Percentiles rank a stretch among this genome's conserved stretches.
phyloP scores from a whole-genome alignment of 2,113 vertebrate species.

The Plecturocebus donacophilus region DNA sequence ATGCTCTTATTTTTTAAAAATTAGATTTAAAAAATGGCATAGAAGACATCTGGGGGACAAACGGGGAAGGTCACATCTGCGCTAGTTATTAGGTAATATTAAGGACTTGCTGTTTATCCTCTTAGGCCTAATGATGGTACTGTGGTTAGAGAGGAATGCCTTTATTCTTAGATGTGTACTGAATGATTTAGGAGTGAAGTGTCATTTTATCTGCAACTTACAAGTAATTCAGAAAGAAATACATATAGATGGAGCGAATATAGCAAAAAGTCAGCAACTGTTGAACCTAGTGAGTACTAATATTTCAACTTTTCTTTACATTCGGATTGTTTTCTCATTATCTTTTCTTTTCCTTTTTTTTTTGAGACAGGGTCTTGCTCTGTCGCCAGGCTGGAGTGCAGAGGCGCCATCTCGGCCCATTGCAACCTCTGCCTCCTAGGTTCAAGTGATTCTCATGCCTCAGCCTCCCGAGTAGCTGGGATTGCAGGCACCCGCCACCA shows the following conservation, averaged over 20 bases:
- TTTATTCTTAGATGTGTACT: neutral
- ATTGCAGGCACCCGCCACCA: no score
- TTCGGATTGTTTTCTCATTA: neutral
- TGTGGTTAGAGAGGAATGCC: neutral
- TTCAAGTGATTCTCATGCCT: no score
- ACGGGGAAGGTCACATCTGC: neutral
- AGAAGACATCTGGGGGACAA: neutral
- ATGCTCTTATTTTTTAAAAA: slow-evolving; percentile 22
- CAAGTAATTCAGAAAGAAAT: slow-evolving; percentile 18
- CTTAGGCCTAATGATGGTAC: neutral
- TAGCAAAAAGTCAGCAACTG: neutral
- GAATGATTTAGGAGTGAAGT: neutral
- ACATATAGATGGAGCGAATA: neutral
- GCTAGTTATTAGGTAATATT: neutral
- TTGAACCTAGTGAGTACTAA: neutral
- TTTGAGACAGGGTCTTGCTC: no score
- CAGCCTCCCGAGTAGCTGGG: no score
- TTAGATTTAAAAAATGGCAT: neutral
- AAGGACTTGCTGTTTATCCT: neutral
- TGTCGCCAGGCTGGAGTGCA: no score
- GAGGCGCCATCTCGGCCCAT: no score
- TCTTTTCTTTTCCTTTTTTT: no score
- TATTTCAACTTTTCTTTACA: slow-evolving; percentile 4
- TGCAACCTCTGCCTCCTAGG: no score
- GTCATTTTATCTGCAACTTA: slow-evolving; percentile 19